phyloP scores from a whole-genome alignment of 2,113 vertebrate genomes.

The Lamprotornis superbus region DNA sequence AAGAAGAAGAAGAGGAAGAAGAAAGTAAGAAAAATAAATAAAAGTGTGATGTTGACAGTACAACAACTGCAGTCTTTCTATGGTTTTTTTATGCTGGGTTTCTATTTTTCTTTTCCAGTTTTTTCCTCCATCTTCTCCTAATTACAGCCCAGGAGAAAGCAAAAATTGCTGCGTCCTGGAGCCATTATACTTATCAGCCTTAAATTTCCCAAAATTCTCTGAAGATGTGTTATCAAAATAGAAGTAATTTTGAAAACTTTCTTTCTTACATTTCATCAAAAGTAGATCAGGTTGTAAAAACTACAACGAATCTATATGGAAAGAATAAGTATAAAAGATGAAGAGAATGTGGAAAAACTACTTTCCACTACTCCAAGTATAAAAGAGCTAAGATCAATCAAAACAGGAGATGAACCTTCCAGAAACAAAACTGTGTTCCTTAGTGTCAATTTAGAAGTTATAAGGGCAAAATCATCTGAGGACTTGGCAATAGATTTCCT shows the following conservation, averaged over 20 bases:
- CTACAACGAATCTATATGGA: not conserved
- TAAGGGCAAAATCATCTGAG: not conserved
- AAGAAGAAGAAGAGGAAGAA: not conserved
- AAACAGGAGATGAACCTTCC: not conserved
- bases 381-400: not conserved
- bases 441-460: not conserved
- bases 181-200: not conserved
- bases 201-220: not conserved
- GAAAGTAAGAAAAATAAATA: not conserved
- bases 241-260: not conserved
- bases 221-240: not conserved
- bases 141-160: not conserved
- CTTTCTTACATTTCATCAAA: not conserved
- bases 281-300: not conserved
- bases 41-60: not conserved
- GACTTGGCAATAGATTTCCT: not conserved
- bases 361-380: not conserved
- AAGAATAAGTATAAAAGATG: not conserved
- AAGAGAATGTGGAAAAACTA: not conserved
- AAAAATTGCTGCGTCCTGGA: not conserved
- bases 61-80: not conserved
- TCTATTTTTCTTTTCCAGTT: not conserved
- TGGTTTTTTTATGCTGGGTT: not conserved
- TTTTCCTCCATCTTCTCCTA: not conserved
- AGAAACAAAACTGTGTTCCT: not conserved